A percentile compares a stretch with the other conserved stretches of the same genome.
Evolutionary conservation across 2,888 invertebrate genomes (phyloP).

Genomic region (Blera fallax): DNA sequence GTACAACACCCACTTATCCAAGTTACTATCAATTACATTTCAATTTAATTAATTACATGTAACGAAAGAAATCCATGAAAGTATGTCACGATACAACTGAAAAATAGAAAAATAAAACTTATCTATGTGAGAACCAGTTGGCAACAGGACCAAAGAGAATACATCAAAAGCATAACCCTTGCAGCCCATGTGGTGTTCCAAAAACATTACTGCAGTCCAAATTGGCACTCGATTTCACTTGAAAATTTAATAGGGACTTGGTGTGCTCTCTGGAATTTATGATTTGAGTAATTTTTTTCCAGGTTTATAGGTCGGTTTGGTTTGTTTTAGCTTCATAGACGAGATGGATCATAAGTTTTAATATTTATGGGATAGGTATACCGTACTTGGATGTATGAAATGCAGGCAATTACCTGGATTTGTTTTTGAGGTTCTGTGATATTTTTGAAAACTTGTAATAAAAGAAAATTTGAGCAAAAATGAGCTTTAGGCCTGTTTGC

Average conservation of each 20-base stretch:
- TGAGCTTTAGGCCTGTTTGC: no score
- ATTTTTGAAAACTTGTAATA: neutral
- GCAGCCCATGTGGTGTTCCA: neutral
- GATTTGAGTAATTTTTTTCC: slow-evolving; percentile 36
- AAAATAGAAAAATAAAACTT: neutral
- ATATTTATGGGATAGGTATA: neutral
- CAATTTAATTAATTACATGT: neutral
- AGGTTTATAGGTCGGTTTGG: slow-evolving; percentile 53
- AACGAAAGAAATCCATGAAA: neutral
- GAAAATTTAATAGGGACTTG: neutral
- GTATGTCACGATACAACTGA: neutral
- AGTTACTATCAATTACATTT: neutral
- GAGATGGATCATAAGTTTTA: slow-evolving; percentile 31
- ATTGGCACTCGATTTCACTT: slow-evolving; percentile 12
- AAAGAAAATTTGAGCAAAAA: no score
- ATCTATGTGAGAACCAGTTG: neutral
- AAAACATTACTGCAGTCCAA: slow-evolving; percentile 24
- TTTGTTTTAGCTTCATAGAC: slow-evolving; percentile 27
- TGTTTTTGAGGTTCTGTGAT: neutral
- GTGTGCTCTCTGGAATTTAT: slow-evolving; percentile 15
- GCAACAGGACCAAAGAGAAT: neutral
- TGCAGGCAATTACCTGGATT: neutral
- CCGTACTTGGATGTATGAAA: no score
- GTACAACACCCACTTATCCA: neutral
- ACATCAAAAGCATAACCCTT: neutral